Percentiles rank a stretch among this genome's conserved stretches.
Conservation (phyloP, 92 coral and sea anemone genomes). For the Porites cylindrica region DNA sequence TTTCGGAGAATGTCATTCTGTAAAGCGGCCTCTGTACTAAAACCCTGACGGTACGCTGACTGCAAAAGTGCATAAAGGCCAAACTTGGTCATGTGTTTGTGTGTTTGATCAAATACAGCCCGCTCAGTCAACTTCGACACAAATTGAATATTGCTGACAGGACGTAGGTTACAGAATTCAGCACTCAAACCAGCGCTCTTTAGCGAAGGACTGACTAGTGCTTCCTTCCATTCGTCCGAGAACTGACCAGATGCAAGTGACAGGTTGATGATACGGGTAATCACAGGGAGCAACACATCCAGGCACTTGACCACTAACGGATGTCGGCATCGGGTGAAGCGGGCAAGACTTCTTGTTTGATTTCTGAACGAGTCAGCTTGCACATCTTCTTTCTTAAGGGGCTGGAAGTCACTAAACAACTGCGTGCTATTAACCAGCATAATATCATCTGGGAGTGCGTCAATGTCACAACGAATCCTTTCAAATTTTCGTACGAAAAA, state of each 20-base stretch:
- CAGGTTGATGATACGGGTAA: constrained; percentile 9
- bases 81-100: constrained; percentile 15
- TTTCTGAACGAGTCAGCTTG: neutral
- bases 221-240: neutral
- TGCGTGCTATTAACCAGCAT: neutral
- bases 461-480: neutral
- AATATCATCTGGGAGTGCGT: neutral
- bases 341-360: constrained; percentile 9
- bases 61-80: constrained; percentile 11
- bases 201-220: neutral
- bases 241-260: neutral
- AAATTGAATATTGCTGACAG: constrained; percentile 38
- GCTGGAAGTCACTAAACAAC: neutral
- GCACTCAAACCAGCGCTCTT: neutral
- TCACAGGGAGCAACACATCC: neutral
- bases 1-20: neutral
- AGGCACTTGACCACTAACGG: neutral
- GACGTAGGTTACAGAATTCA: constrained; percentile 8
- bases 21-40: too few species aligned
- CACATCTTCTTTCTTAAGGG: neutral
- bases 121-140: constrained; percentile 42
- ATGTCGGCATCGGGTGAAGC: constrained; percentile 8
- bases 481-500: constrained; percentile 1
- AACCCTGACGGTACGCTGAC: neutral
- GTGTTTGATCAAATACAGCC: constrained; percentile 32